These are phyloP conservation scores for Bettongia penicillata DNA, from an alignment of 2,113 vertebrate genomes.

Conservation along the genomic window DNA sequence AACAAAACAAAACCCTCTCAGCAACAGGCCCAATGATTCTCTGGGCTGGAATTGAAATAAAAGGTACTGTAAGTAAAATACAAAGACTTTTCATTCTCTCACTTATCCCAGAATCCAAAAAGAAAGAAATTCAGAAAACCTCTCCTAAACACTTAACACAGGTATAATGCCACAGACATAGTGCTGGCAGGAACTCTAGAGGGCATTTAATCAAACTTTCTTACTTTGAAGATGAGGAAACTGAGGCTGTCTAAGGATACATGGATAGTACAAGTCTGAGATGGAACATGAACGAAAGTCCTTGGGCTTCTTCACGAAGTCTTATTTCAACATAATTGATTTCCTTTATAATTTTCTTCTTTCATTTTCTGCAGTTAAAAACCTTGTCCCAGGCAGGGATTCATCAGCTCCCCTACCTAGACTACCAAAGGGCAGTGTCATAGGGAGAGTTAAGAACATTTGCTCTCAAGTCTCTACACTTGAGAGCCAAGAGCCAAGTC, in stretches of 20 bases:
- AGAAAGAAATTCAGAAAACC: background rate
- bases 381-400: background rate
- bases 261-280: background rate
- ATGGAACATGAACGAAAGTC: background rate
- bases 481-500: background rate
- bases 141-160: background rate
- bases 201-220: background rate
- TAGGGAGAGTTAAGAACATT: background rate
- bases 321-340: background rate
- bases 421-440: background rate
- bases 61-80: constrained; percentile 41
- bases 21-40: background rate
- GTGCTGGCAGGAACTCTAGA: background rate
- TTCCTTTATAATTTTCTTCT: background rate
- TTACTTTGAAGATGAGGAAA: background rate
- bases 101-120: background rate
- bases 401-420: background rate
- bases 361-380: background rate
- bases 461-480: background rate
- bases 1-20: background rate
- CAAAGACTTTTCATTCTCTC: background rate
- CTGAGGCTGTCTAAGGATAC: background rate
- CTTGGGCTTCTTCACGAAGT: background rate
- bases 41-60: constrained; percentile 53
- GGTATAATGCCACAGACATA: background rate